Percentiles rank a stretch among this genome's conserved stretches.
Evolutionary conservation across 2,797 vertebrate genomes (phyloP).

Genomic region (Poliocrania exsul): DNA sequence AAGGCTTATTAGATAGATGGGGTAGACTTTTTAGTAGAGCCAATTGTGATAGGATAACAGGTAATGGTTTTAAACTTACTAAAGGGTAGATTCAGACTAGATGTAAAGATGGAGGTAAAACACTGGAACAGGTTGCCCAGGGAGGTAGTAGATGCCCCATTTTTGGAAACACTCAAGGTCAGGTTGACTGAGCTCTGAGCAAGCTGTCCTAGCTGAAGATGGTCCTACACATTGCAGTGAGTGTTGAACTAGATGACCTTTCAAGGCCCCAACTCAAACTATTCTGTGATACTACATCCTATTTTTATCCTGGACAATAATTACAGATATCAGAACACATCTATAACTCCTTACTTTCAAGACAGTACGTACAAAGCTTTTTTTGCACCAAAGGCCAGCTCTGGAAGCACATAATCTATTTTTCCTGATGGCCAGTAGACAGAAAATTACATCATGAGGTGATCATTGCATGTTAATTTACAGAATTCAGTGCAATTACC

Average conservation of each 20-base stretch:
- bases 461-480: not conserved
- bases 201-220: not conserved
- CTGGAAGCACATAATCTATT: not conserved
- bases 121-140: not conserved
- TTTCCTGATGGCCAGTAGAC: not conserved
- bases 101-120: not conserved
- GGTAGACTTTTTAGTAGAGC: not conserved
- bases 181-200: not conserved
- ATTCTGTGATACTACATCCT: not conserved
- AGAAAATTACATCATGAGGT: not conserved
- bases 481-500: not conserved
- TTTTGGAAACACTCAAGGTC: not conserved
- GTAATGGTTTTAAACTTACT: not conserved
- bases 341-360: not conserved
- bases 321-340: not conserved
- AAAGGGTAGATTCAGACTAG: not conserved
- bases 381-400: not conserved
- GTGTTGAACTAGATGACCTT: not conserved
- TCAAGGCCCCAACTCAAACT: not conserved
- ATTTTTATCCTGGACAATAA: not conserved
- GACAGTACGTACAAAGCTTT: not conserved
- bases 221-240: not conserved
- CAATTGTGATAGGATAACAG: not conserved
- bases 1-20: not conserved
- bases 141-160: not conserved